A percentile compares a stretch with the other conserved stretches of the same genome.
Evolutionary conservation across 2,797 vertebrate species (phyloP).

Genomic region (Tenualosa thibaudeaui): DNA sequence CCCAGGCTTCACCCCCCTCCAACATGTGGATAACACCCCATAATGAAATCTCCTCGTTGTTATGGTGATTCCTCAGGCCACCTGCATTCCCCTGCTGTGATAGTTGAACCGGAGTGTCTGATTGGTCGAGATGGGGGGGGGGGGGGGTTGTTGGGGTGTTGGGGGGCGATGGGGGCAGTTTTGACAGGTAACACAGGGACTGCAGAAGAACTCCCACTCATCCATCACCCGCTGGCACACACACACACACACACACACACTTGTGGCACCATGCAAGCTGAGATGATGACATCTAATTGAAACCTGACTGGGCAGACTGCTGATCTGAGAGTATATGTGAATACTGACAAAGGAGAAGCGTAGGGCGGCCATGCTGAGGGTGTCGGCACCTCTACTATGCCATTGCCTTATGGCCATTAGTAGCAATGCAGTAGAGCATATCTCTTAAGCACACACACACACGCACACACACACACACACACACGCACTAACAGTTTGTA

Average conservation of each 20-base stretch:
- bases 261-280: background rate
- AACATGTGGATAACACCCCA: conserved; percentile 22
- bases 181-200: background rate
- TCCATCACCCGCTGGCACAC: background rate
- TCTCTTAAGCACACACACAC: no score
- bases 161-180: background rate
- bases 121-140: background rate
- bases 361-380: background rate
- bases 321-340: background rate
- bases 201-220: background rate
- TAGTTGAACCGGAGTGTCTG: background rate
- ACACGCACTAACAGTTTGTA: no score
- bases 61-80: conserved; percentile 35
- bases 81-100: background rate
- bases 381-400: background rate
- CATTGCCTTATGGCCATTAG: no score
- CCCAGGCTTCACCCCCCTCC: background rate
- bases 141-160: no score
- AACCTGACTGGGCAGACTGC: background rate
- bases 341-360: no score
- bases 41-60: conserved; percentile 43
- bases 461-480: no score
- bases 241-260: background rate
- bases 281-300: background rate
- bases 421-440: no score